phyloP scores from a whole-genome alignment of 2,113 vertebrate genomes.

The Octodon degus region DNA sequence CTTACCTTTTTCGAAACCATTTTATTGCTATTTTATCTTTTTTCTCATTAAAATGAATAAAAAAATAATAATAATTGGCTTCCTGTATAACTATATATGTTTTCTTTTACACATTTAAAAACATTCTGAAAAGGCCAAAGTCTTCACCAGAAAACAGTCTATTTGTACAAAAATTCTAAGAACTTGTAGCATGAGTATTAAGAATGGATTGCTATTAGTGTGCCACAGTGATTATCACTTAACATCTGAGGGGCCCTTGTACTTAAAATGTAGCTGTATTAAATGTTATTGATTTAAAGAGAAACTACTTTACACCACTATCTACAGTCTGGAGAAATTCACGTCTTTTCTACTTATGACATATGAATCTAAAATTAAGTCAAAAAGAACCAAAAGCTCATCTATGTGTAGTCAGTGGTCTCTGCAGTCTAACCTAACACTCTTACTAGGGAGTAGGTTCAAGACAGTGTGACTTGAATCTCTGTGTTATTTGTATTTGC shows the following conservation, averaged over 20 bases:
- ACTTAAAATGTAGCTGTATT: not conserved
- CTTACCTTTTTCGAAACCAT: too few species aligned
- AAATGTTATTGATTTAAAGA: not conserved
- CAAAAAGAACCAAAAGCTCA: not conserved
- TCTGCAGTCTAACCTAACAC: not conserved
- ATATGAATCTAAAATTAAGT: not conserved
- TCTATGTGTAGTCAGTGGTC: not conserved
- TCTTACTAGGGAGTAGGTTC: not conserved
- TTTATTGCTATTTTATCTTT: too few species aligned
- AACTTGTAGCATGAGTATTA: not conserved
- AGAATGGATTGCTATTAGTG: not conserved
- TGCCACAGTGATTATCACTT: not conserved
- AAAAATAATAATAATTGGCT: too few species aligned
- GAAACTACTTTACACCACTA: not conserved
- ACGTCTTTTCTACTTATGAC: not conserved
- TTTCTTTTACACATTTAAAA: conserved; percentile 18
- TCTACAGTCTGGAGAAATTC: not conserved
- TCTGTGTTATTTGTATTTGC: not conserved
- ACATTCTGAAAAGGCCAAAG: not conserved
- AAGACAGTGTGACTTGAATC: not conserved
- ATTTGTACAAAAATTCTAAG: not conserved
- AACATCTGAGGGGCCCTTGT: not conserved
- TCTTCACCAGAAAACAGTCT: not conserved
- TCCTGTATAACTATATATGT: not conserved
- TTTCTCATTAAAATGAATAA: too few species aligned